Percentiles rank a stretch among this genome's conserved stretches.
Conservation (phyloP, 1,140 invertebrate species). For the Drosophila biarmipes region DNA sequence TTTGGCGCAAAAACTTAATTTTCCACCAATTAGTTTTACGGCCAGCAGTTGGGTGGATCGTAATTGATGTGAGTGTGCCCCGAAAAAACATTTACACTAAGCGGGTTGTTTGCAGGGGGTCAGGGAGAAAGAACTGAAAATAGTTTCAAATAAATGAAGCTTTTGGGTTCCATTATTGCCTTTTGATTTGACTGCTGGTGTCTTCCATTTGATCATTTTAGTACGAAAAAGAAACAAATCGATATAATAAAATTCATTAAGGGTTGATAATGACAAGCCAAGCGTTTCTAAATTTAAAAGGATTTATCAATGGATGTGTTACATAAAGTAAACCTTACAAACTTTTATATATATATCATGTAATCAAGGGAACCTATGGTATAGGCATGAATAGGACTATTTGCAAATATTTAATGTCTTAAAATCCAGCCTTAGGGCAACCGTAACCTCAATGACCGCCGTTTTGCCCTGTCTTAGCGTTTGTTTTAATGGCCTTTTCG, state of each 20-base stretch:
- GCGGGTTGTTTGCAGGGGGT: neutral
- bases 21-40: constrained; percentile 80
- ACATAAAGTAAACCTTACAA: too few relatives aligned
- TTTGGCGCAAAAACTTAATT: constrained; percentile 80
- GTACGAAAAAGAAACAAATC: too few relatives aligned
- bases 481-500: constrained; percentile 40
- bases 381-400: neutral
- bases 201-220: neutral
- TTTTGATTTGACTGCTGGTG: constrained; percentile 6
- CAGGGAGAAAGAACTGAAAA: constrained; percentile 2
- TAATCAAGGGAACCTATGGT: too few relatives aligned
- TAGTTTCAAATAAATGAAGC: constrained; percentile 10
- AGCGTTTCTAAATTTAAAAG: too few relatives aligned
- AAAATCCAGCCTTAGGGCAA: too few relatives aligned
- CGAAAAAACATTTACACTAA: constrained; percentile 21
- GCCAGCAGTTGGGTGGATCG: constrained; percentile 13
- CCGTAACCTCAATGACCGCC: constrained; percentile 18
- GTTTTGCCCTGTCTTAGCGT: constrained; percentile 11
- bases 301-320: too few relatives aligned
- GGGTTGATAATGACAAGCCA: too few relatives aligned
- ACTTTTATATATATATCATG: too few relatives aligned
- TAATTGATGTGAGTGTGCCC: constrained; percentile 67
- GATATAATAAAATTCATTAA: too few relatives aligned
- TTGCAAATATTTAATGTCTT: neutral
- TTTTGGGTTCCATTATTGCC: constrained; percentile 3